Evolutionary conservation across 2,888 invertebrate species (phyloP), one percentile per base, ranked within the genome.

Genomic region (Bursaphelenchus okinawaensis): DNA sequence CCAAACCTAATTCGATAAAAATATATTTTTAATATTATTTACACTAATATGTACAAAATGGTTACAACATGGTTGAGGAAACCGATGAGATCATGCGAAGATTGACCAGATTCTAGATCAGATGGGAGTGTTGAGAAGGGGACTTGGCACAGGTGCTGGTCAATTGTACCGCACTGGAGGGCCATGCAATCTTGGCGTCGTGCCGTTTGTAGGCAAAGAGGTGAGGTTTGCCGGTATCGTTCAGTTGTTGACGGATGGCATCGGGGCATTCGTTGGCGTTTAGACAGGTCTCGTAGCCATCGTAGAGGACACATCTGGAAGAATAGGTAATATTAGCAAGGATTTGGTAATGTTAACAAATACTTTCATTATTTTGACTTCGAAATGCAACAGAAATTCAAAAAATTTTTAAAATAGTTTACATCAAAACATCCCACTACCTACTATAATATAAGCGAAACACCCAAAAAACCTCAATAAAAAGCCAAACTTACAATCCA

Each of bases 161-260:
- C 52, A 59, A 20, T 19, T 62, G 62, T 22, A 76, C 60, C 7
- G 70, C 70, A 20, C 61, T 62, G 54, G 68, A 73, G 19, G 94
- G 94, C 94, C 94, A 95, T 65, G 93, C 93, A 75, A 95, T 94
- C 86, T 93, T 94, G 27, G 93, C 93, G 83, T 93, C 94, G 83
- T 91, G 91, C 69, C 94, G 87, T 85, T 94, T 93, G 86, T 92
- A 95, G 20, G 93, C 94, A 84, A 95, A 88, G 83, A 92, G 90
- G 85, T 91, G 92, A 81, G 92, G 90, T 82, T 89, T 90, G 62
- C 89, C 89, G 20, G 83, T 81, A 22, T 82, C 79, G 50, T 82
- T 76, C 31, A 86, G 82, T 67, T 85, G 84, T 75, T 87, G 89
- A 84, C 91, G 89, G 51, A 93, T 88, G 82, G 90, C 90, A 86